These are phyloP conservation scores for Drosophila bipectinata DNA, from an alignment of 1,140 invertebrate genomes.

Conservation along the genomic window DNA sequence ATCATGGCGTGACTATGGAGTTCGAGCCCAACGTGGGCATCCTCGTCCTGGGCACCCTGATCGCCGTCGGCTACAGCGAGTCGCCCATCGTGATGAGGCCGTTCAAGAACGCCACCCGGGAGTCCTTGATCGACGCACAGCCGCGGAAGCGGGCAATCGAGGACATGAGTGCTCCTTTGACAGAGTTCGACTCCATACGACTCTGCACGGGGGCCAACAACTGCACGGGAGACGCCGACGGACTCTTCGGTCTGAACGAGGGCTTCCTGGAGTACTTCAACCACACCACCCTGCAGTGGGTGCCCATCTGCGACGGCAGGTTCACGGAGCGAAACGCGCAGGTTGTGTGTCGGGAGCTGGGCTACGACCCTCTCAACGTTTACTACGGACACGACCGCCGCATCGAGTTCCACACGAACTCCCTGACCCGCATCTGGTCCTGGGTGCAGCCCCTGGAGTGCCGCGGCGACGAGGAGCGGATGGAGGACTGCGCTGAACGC, in stretches of 20 bases:
- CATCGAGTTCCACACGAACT: slow-evolving; percentile 94
- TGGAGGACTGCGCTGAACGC: slow-evolving; percentile 95
- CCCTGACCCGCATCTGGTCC: slow-evolving; percentile 92
- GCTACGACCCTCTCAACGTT: slow-evolving; percentile 94
- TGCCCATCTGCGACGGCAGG: slow-evolving; percentile 96
- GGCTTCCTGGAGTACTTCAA: slow-evolving; percentile 98
- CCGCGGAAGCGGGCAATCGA: slow-evolving; percentile 84
- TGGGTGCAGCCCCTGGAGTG: slow-evolving; percentile 97
- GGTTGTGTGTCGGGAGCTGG: slow-evolving; percentile 97
- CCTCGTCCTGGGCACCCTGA: slow-evolving; percentile 95
- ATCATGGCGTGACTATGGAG: slow-evolving; percentile 95
- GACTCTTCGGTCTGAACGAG: slow-evolving; percentile 85
- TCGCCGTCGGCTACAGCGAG: slow-evolving; percentile 91
- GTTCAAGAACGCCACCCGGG: slow-evolving; percentile 76
- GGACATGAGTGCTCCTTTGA: slow-evolving; percentile 72
- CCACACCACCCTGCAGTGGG: slow-evolving; percentile 96
- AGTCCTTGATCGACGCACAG: slow-evolving; percentile 49
- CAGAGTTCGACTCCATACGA: slow-evolving; percentile 87
- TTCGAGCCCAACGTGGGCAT: slow-evolving; percentile 99
- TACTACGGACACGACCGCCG: slow-evolving; percentile 92
- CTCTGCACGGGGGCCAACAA: slow-evolving; percentile 89
- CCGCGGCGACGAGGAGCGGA: slow-evolving; percentile 91
- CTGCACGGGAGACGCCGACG: slow-evolving; percentile 86
- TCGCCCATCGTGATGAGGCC: slow-evolving; percentile 94
- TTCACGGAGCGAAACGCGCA: slow-evolving; percentile 98